Base-by-base conservation (phyloP, 2,113 vertebrate genomes). In the Genyomyrus donnyi region DNA sequence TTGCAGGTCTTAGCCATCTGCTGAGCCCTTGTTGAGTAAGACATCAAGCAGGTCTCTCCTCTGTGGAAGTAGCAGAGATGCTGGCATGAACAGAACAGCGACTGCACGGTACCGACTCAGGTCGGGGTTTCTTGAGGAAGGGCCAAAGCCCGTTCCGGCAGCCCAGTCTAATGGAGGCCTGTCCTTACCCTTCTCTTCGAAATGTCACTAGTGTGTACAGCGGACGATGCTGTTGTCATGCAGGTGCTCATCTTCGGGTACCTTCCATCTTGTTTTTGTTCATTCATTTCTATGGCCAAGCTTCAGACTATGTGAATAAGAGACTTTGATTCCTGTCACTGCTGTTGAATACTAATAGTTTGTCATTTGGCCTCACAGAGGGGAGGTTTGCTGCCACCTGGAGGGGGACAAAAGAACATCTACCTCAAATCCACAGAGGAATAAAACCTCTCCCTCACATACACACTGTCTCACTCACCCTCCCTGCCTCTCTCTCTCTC, bases 331-430 rank as follows among this genome's bases (percentile, higher is more conserved):
- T 87, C 50, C 50, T 87, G 17, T 35, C 31, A 2, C 50, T 50
- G 21, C 48, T 19, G 17, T 83, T 50, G 88, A 77, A 89, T 89
- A 84, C 66, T 89, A 83, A 89, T 89, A 49, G 6, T 35, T 8
- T 13, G 49, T 35, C 49, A 85, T 39, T 27, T 46, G 49, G 50
- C 88, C 19, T 83, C 74, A 56, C 42, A 89, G 70, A 89, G 35
- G 50, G 70, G 35, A 74, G 31, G 19, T 89, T 89, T 89, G 77
- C 88, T 89, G 88, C 88, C 49, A 89, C 88, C 88, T 83, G 52
- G 48, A 89, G 88, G 88, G 5, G 17, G 53, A 83, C 70, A 50
- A 39, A 49, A 84, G 88, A 89, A 53, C 21, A 35, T 77, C 58
- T 46, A 5, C 24, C 88, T 89, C 66, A 80, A 27, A 80, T 1